Evolutionary conservation across 92 coral and sea anemone species (phyloP).

Genomic region (Chrysogorgia sp.): DNA sequence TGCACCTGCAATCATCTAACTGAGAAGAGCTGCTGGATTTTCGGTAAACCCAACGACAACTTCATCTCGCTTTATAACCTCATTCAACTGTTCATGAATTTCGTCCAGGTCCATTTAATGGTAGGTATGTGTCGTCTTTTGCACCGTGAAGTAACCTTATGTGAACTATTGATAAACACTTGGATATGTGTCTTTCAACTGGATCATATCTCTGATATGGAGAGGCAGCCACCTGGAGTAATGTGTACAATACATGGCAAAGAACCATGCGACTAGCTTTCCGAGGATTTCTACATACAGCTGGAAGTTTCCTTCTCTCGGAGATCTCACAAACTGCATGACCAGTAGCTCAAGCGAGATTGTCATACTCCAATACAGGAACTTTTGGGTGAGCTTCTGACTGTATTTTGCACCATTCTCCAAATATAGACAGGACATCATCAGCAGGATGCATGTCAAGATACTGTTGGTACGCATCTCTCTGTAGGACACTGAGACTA

Average conservation of each 20-base stretch:
- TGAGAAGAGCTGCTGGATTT: not conserved
- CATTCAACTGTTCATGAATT: constrained; percentile 3
- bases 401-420: too few species aligned
- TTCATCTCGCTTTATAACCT: not conserved
- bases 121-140: not conserved
- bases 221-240: constrained; percentile 9
- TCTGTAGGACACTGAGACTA: not conserved
- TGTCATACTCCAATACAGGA: not conserved
- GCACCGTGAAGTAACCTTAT: constrained; percentile 1
- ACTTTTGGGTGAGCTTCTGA: too few species aligned
- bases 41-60: constrained; percentile 3
- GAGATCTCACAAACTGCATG: not conserved
- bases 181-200: not conserved
- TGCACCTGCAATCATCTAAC: constrained; percentile 3
- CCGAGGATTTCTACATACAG: not conserved
- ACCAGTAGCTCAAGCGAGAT: not conserved
- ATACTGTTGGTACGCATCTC: not conserved
- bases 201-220: not conserved
- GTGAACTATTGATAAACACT: not conserved
- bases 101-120: not conserved
- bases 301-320: not conserved
- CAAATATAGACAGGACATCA: not conserved
- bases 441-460: not conserved
- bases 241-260: not conserved
- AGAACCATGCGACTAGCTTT: not conserved